A percentile compares a stretch with the other conserved stretches of the same genome.
Conservation (phyloP, 2,113 vertebrate species). For the Tringa solitaria region DNA sequence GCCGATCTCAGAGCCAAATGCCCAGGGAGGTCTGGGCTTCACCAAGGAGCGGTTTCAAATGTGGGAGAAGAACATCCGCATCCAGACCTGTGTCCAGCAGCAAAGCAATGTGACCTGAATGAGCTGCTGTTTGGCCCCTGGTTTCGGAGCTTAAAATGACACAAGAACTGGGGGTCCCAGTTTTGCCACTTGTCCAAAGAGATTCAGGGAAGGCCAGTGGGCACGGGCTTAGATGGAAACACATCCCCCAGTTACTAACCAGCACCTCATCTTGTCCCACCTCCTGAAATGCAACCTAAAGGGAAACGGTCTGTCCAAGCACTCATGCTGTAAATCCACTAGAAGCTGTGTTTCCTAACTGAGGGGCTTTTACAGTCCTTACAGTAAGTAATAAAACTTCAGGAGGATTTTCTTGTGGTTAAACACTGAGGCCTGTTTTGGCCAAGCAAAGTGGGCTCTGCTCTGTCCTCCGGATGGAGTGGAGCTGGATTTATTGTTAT, state of each 20-base stretch:
- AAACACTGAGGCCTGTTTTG: not conserved
- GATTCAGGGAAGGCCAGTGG: not conserved
- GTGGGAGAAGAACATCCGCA: not conserved
- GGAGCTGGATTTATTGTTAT: constrained; percentile 37
- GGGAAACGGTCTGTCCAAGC: fast-evolving
- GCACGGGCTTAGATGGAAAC: not conserved
- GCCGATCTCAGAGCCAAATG: not conserved
- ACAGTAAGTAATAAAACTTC: not conserved
- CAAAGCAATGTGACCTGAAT: not conserved
- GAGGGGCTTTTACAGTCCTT: not conserved
- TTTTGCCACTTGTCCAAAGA: not conserved
- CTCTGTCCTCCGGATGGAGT: not conserved
- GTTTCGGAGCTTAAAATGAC: not conserved
- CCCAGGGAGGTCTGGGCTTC: not conserved
- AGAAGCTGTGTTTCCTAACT: not conserved
- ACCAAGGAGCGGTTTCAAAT: not conserved
- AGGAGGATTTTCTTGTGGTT: constrained; percentile 21
- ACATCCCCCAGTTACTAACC: not conserved
- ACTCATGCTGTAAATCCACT: not conserved
- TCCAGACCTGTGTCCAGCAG: not conserved
- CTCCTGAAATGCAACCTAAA: fast-evolving
- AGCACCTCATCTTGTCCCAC: not conserved
- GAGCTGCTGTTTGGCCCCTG: not conserved
- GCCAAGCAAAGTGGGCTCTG: not conserved
- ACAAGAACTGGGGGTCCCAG: not conserved